A percentile compares a stretch with the other conserved stretches of the same genome.
phyloP scores from a whole-genome alignment of 1,140 invertebrate species.

The Drosophila nigromelanica region DNA sequence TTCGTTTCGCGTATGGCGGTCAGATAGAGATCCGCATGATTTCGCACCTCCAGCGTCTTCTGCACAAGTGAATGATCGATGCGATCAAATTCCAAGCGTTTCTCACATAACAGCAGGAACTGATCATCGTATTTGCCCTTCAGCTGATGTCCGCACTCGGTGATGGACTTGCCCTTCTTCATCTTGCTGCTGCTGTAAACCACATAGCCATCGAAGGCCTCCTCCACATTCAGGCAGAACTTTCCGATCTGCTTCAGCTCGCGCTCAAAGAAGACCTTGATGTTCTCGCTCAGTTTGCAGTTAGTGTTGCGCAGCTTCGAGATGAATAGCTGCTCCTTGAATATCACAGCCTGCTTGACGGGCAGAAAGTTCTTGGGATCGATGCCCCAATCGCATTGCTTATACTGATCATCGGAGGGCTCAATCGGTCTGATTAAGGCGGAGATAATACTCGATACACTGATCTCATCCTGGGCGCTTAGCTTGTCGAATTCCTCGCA shows the following conservation, averaged over 20 bases:
- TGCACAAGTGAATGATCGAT: conserved; percentile 67
- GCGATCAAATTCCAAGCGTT: conserved; percentile 69
- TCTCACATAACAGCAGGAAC: conserved; percentile 73
- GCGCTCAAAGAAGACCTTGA: conserved; percentile 72
- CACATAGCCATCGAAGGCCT: conserved; percentile 72
- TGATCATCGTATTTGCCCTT: conserved; percentile 78
- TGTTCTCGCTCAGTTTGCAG: conserved; percentile 67
- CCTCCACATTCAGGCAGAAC: conserved; percentile 71
- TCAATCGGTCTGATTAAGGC: conserved; percentile 58
- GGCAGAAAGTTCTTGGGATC: conserved; percentile 66
- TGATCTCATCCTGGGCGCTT: conserved; percentile 75
- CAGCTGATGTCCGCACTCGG: conserved; percentile 66
- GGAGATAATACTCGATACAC: conserved; percentile 76
- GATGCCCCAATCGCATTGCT: conserved; percentile 59
- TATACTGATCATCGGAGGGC: conserved; percentile 50
- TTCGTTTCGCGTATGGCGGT: conserved; percentile 65
- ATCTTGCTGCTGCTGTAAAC: conserved; percentile 73
- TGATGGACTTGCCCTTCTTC: conserved; percentile 63
- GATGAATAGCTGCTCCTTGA: conserved; percentile 68
- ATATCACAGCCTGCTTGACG: conserved; percentile 60
- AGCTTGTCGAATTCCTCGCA: conserved; percentile 57
- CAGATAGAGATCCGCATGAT: conserved; percentile 60
- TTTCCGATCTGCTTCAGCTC: conserved; percentile 70
- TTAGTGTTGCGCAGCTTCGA: conserved; percentile 62
- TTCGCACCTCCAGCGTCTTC: conserved; percentile 65